These are phyloP conservation scores for Drosophila leonis DNA, from an alignment of 2,888 invertebrate species.

Conservation along the genomic window DNA sequence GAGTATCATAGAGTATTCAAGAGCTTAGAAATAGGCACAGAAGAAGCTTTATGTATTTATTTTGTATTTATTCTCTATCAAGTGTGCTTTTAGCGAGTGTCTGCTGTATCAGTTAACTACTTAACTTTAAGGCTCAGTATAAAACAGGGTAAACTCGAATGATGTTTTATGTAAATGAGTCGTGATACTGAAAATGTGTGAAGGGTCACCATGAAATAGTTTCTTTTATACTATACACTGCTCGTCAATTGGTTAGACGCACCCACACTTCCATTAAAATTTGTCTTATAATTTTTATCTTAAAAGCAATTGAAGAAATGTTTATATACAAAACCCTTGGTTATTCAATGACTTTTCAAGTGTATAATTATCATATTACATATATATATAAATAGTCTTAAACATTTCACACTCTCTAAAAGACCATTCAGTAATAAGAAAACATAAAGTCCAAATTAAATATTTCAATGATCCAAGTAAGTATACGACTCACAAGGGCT, in stretches of 20 bases:
- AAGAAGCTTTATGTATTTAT: background rate
- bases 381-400: background rate
- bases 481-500: background rate
- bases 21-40: background rate
- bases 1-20: background rate
- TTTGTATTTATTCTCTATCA: background rate
- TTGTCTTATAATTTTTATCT: too few relatives aligned
- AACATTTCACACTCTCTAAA: background rate
- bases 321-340: too few relatives aligned
- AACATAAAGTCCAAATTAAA: background rate
- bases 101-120: background rate
- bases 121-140: background rate
- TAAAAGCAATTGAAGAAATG: too few relatives aligned
- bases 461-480: conserved; percentile 4
- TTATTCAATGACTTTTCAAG: too few relatives aligned
- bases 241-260: too few relatives aligned
- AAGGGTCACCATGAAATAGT: background rate
- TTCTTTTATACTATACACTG: background rate
- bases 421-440: background rate
- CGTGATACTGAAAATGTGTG: background rate
- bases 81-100: background rate
- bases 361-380: too few relatives aligned
- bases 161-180: background rate
- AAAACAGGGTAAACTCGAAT: background rate
- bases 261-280: too few relatives aligned